Percentiles rank a stretch among this genome's conserved stretches.
phyloP scores from a whole-genome alignment of 1,140 invertebrate genomes.

The Hestina assimilis region DNA sequence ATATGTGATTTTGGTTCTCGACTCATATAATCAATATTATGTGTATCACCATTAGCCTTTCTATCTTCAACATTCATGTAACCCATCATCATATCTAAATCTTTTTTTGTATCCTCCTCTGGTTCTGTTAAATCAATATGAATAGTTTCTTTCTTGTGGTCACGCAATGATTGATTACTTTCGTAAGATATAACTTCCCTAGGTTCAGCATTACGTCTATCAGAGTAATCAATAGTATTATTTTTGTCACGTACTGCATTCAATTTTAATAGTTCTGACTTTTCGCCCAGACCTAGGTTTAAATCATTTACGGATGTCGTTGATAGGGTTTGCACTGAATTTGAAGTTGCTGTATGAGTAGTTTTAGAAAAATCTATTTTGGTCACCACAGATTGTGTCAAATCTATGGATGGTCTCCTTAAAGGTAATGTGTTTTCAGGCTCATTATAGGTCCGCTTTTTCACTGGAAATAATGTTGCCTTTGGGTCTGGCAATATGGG shows the following conservation, averaged over 20 bases:
- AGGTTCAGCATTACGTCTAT: slow-evolving; percentile 33
- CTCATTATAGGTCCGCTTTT: slow-evolving; percentile 81
- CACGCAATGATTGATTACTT: slow-evolving; percentile 34
- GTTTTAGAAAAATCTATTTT: slow-evolving; percentile 51
- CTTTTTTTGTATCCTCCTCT: slow-evolving; percentile 53
- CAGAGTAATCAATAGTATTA: slow-evolving; percentile 33
- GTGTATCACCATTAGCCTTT: slow-evolving; percentile 37
- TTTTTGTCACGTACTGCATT: slow-evolving; percentile 51
- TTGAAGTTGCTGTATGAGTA: slow-evolving; percentile 22
- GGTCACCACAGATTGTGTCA: slow-evolving; percentile 11
- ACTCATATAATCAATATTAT: slow-evolving; percentile 41
- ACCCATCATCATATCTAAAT: slow-evolving; percentile 73
- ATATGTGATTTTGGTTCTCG: slow-evolving; percentile 42
- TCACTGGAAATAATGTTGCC: slow-evolving; percentile 67
- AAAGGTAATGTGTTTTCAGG: slow-evolving; percentile 37
- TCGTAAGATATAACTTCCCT: slow-evolving; percentile 36
- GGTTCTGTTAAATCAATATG: slow-evolving; percentile 43
- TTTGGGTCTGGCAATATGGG: slow-evolving; percentile 48
- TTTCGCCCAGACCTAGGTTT: slow-evolving; percentile 59
- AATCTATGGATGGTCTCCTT: slow-evolving; percentile 42
- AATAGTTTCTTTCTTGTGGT: slow-evolving; percentile 36
- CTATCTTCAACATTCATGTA: slow-evolving; percentile 60
- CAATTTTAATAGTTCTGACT: slow-evolving; percentile 55
- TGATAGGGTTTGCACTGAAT: slow-evolving; percentile 32
- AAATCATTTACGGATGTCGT: slow-evolving; percentile 60